Base-by-base conservation (phyloP, 2,113 vertebrate species). In the Phycodurus eques region DNA sequence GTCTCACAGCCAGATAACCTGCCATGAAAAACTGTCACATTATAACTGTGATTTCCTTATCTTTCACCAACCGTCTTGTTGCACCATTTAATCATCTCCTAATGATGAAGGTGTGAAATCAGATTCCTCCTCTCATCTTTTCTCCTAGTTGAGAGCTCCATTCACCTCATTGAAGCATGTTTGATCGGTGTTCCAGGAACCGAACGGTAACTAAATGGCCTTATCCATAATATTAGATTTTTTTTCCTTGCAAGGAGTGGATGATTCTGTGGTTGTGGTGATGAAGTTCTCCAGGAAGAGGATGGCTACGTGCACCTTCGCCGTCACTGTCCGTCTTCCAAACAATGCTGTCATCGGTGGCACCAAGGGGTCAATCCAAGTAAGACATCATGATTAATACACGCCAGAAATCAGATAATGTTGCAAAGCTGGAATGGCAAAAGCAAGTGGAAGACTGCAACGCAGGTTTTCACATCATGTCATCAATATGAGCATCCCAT, bases 311-410 rank as follows among this genome's bases (percentile, higher is more conserved):
- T 88, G 90, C 20, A 35, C 76, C 20, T 89, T 85, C 67, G 87
- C 59, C 59, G 85, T 93, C 11, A 67, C 72, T 2, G 46, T 83
- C 0, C 0, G 4, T 27, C 87, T 95, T 62, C 71, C 82, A 44
- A 95, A 94, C 27, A 80, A 78, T 0, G 90, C 90, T 0, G 80
- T 61, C 2, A 90, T 94, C 78, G 84, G 22, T 0, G 84, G 94
- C 20, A 92, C 91, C 33, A 77, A 89, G 61, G 92, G 92, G 64
- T 85, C 72, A 39, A 92, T 92, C 35, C 83, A 86, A 87, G 93
- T 94, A 86, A 61, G 83, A 35, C 8, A 20, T 63, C 15, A 42
- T 2, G 1, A 65, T 43, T 43, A 2, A 20, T 20, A 43, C 10
- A 20, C 7, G 8, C 13, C 51, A 65, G 19, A 13, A 42, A 39